Percentiles rank a stretch among this genome's conserved stretches.
phyloP scores from a whole-genome alignment of 2,888 invertebrate genomes.

The Tachina fera region DNA sequence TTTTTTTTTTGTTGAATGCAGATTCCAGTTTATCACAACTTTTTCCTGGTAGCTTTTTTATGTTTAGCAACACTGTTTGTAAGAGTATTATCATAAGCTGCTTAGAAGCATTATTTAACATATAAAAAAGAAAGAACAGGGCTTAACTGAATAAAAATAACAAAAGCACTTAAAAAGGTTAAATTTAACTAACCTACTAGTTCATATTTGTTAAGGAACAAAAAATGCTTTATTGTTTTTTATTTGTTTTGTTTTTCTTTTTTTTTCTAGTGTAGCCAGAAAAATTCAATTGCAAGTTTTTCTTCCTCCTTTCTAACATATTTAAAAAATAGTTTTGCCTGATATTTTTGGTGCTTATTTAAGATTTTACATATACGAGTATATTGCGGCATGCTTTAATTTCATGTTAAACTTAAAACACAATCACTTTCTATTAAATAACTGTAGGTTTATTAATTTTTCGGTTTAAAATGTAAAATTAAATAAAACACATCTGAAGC shows the following conservation, averaged over 20 bases:
- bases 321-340: too few relatives aligned
- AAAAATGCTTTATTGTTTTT: neutral
- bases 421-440: too few relatives aligned
- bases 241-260: neutral
- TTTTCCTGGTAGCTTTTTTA: neutral
- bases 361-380: too few relatives aligned
- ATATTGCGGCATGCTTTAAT: too few relatives aligned
- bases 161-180: constrained; percentile 52
- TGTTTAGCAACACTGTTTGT: constrained; percentile 54
- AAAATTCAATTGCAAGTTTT: too few relatives aligned
- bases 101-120: constrained; percentile 46
- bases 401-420: too few relatives aligned
- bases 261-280: too few relatives aligned
- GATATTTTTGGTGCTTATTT: too few relatives aligned
- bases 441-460: too few relatives aligned
- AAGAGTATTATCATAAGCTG: constrained; percentile 61
- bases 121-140: constrained; percentile 21
- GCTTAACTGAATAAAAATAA: constrained; percentile 4
- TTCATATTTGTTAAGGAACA: neutral
- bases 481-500: too few relatives aligned
- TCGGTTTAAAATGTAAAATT: too few relatives aligned
- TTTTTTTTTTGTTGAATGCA: constrained; percentile 41
- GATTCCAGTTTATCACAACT: neutral
- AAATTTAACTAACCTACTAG: constrained; percentile 51
- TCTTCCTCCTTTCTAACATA: too few relatives aligned